Conservation (phyloP, 2,888 invertebrate genomes). For the Xanthorhoe designata region DNA sequence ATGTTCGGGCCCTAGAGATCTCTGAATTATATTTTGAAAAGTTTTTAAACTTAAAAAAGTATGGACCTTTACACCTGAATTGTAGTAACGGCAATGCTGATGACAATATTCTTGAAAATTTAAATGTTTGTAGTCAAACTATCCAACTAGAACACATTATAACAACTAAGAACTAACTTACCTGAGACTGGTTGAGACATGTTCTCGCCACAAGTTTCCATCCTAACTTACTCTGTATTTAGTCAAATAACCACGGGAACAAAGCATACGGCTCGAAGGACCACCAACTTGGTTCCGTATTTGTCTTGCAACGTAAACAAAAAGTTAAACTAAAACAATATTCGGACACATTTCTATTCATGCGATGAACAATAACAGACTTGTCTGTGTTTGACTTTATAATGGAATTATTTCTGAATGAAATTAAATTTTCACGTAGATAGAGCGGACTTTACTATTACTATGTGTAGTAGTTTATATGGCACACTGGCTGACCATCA, state of each 20-base stretch:
- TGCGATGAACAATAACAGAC: conserved; percentile 26
- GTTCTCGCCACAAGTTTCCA: conserved; percentile 45
- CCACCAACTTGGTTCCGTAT: conserved; percentile 48
- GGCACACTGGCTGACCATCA: not conserved
- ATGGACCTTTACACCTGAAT: too few relatives aligned
- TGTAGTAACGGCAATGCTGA: too few relatives aligned
- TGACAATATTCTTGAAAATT: not conserved
- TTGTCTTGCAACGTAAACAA: conserved; percentile 49
- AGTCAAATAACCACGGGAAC: conserved; percentile 55
- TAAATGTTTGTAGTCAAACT: conserved; percentile 8
- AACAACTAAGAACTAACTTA: conserved; percentile 26
- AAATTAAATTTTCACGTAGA: conserved; percentile 10
- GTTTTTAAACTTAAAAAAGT: too few relatives aligned
- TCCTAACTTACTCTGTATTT: conserved; percentile 49
- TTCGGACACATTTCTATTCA: conserved; percentile 40
- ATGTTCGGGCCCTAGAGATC: too few relatives aligned
- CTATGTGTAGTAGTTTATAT: not conserved
- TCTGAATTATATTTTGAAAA: too few relatives aligned
- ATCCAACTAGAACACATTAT: conserved; percentile 8
- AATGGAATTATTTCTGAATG: too few relatives aligned
- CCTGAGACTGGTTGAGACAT: conserved; percentile 17
- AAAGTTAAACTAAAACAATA: conserved; percentile 35
- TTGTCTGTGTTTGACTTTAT: conserved; percentile 24
- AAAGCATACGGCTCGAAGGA: conserved; percentile 47
- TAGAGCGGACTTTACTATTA: not conserved